Percentiles rank a stretch among this genome's conserved stretches.
phyloP scores from a whole-genome alignment of 2,113 vertebrate species.

The Oncorhynchus clarkii region DNA sequence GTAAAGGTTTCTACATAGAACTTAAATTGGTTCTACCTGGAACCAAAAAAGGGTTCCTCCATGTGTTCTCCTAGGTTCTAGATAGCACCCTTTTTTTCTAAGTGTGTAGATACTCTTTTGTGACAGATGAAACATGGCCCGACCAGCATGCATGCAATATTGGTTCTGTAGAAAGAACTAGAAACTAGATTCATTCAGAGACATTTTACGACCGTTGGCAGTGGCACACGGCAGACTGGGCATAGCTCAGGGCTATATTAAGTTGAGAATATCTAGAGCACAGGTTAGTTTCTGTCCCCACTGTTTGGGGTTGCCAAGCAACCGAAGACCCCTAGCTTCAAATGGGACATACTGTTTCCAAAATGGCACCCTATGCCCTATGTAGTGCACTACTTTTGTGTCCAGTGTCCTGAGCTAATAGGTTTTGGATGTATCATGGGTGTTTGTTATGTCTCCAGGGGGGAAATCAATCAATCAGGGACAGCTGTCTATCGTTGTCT shows the following conservation, averaged over 20 bases:
- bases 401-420: too few species aligned
- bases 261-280: neutral
- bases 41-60: too few species aligned
- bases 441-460: neutral
- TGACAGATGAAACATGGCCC: neutral
- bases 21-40: too few species aligned
- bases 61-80: too few species aligned
- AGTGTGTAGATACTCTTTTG: neutral
- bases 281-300: constrained; percentile 10
- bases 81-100: too few species aligned
- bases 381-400: too few species aligned
- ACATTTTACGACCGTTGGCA: neutral
- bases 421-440: too few species aligned
- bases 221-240: neutral
- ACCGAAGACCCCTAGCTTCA: constrained; percentile 2
- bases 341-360: neutral
- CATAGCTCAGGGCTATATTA: neutral
- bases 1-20: too few species aligned
- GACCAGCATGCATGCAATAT: too few species aligned
- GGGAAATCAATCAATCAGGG: neutral
- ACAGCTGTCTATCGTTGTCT: too few species aligned
- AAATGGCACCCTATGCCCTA: too few species aligned
- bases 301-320: constrained; percentile 41
- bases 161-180: neutral
- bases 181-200: neutral